Conservation (phyloP, 2,888 invertebrate genomes). For the Nomada ferruginata region DNA sequence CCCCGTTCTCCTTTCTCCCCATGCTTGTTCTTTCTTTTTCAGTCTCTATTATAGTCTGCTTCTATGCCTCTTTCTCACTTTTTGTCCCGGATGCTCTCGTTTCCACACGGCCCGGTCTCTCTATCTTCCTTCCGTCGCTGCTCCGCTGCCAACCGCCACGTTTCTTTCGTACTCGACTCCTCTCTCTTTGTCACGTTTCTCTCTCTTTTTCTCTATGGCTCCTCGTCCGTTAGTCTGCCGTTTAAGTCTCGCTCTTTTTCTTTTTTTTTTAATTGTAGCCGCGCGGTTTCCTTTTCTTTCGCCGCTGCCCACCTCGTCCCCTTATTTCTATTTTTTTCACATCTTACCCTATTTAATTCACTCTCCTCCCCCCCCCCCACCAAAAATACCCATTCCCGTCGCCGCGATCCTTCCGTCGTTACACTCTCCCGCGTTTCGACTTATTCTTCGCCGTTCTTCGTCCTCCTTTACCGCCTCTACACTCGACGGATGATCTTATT, state of each 20-base stretch:
- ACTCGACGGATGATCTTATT: conserved; percentile 18
- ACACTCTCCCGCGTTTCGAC: conserved; percentile 24
- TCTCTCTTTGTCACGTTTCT: conserved; percentile 42
- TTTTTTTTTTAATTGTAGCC: conserved; percentile 39
- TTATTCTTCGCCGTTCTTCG: not conserved
- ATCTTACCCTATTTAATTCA: conserved; percentile 47
- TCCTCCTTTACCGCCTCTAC: not conserved
- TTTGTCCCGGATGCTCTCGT: conserved; percentile 23
- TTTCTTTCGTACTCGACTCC: conserved; percentile 27
- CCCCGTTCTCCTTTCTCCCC: conserved; percentile 35
- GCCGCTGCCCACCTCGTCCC: not conserved
- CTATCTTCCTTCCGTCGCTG: conserved; percentile 12
- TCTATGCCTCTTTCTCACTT: conserved; percentile 14
- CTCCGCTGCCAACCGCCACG: not conserved
- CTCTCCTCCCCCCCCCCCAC: not conserved
- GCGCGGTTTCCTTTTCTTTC: conserved; percentile 37
- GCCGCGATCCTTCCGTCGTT: not conserved
- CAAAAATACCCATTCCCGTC: conserved; percentile 1
- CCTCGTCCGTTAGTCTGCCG: conserved; percentile 18
- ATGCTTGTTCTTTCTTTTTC: conserved; percentile 46
- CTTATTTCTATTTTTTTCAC: not conserved
- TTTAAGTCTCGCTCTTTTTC: conserved; percentile 44
- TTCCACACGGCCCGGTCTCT: conserved; percentile 28
- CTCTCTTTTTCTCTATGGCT: not conserved
- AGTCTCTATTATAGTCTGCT: conserved; percentile 53